Evolutionary conservation across 2,113 vertebrate species (phyloP).

Genomic region (Rhabdornis inornatus): DNA sequence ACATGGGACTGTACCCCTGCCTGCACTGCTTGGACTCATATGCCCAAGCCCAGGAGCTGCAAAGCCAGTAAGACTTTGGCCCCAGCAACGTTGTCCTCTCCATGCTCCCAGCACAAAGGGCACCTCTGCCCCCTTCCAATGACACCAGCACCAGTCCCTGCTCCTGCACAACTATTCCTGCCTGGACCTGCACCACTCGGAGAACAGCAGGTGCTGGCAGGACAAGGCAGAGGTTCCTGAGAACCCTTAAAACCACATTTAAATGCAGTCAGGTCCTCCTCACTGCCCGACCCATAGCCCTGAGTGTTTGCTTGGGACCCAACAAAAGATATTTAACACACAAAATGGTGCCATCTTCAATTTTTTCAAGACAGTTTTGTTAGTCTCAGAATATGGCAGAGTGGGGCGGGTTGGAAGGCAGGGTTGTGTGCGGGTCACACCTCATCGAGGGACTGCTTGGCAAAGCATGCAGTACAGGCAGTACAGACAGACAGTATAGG

Average conservation of each 20-base stretch:
- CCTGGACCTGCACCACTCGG: rapidly evolving
- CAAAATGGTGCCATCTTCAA: not conserved
- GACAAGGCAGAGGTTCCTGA: not conserved
- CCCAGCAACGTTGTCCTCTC: not conserved
- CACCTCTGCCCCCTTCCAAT: not conserved
- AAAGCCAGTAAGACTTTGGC: not conserved
- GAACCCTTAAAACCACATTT: not conserved
- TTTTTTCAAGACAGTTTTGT: not conserved
- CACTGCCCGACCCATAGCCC: not conserved
- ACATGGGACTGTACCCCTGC: rapidly evolving
- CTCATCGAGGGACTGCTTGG: rapidly evolving
- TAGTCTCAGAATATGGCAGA: rapidly evolving
- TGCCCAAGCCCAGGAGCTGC: not conserved
- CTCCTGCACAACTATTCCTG: rapidly evolving
- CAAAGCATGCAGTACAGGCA: too few species aligned
- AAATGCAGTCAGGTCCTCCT: not conserved
- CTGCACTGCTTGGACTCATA: rapidly evolving
- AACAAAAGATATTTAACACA: not conserved
- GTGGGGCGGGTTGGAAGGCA: not conserved
- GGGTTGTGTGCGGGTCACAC: not conserved
- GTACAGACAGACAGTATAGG: too few species aligned
- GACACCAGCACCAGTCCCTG: rapidly evolving
- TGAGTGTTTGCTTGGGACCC: not conserved
- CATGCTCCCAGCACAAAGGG: not conserved
- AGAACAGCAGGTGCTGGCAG: not conserved